Evolutionary conservation across 2,888 invertebrate genomes (phyloP).

Genomic region (Elmis aenea): DNA sequence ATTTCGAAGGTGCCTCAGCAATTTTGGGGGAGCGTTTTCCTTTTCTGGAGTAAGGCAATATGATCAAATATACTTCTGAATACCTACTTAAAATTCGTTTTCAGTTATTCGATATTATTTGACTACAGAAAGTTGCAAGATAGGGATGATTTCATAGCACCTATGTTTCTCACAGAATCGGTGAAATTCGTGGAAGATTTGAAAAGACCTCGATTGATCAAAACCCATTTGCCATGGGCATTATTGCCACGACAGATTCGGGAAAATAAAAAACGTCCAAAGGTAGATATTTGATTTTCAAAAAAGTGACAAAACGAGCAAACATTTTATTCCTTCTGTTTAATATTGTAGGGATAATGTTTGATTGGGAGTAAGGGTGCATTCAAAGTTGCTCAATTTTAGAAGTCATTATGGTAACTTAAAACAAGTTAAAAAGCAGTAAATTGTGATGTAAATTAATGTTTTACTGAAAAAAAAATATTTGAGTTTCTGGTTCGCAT

Average conservation of each 20-base stretch:
- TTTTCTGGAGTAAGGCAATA: conserved; percentile 60
- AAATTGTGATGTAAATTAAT: too few species aligned
- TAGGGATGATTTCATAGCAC: conserved; percentile 32
- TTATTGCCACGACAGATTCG: conserved; percentile 52
- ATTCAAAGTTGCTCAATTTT: too few species aligned
- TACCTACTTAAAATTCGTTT: conserved; percentile 18
- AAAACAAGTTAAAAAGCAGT: too few species aligned
- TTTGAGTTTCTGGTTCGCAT: too few species aligned
- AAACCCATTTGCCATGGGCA: conserved; percentile 59
- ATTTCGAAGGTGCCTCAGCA: conserved; percentile 54
- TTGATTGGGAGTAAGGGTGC: too few species aligned
- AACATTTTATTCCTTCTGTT: too few species aligned
- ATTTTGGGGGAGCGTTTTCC: conserved; percentile 61
- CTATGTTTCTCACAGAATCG: conserved; percentile 30
- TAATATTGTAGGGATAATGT: too few species aligned
- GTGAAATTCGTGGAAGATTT: conserved; percentile 27
- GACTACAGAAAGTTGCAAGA: conserved; percentile 40
- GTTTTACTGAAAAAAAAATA: too few species aligned
- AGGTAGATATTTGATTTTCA: conserved; percentile 27
- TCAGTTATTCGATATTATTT: conserved; percentile 42
- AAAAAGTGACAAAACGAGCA: too few species aligned
- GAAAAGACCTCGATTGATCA: conserved; percentile 51
- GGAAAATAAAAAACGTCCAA: conserved; percentile 41
- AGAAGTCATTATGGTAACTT: too few species aligned
- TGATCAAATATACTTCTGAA: conserved; percentile 1